Conservation (phyloP, 2,113 vertebrate genomes). For the Poeciliopsis retropinna region DNA sequence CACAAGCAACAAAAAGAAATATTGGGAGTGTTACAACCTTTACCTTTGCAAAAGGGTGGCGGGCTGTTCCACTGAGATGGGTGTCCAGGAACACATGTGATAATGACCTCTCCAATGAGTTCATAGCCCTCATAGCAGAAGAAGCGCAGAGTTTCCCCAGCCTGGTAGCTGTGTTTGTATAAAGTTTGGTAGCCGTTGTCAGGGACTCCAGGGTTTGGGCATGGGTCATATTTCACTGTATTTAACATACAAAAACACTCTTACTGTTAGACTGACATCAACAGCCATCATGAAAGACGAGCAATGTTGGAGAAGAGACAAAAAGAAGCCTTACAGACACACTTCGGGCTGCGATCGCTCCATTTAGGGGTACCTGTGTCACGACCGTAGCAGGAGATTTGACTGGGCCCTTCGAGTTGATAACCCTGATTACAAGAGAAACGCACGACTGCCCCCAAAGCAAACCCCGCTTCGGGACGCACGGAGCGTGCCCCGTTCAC, state of each 20-base stretch:
- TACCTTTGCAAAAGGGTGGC: conserved; percentile 93
- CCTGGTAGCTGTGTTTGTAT: conserved; percentile 93
- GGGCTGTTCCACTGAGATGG: conserved; percentile 94
- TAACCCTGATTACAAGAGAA: conserved; percentile 92
- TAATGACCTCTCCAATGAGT: conserved; percentile 91
- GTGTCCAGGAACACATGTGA: conserved; percentile 89
- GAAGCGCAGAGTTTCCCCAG: conserved; percentile 90
- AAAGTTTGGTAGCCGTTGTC: conserved; percentile 93
- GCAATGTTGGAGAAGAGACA: neutral
- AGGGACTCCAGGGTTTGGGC: conserved; percentile 90
- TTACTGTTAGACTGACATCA: neutral
- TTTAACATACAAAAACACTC: conserved; percentile 1
- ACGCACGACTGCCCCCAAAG: conserved; percentile 87
- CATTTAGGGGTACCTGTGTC: conserved; percentile 91
- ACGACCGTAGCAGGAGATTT: conserved; percentile 89
- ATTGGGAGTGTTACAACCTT: neutral
- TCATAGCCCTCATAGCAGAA: conserved; percentile 95
- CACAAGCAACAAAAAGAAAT: neutral
- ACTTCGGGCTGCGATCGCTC: conserved; percentile 92
- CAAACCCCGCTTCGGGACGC: conserved; percentile 85
- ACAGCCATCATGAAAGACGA: neutral
- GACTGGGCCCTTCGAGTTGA: conserved; percentile 86
- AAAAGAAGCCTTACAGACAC: conserved; percentile 85
- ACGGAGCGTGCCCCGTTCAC: conserved; percentile 88
- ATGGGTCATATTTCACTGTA: conserved; percentile 93